Evolutionary conservation across 1,140 invertebrate genomes (phyloP), one percentile per base, ranked within the genome.

Genomic region (Lethrus apterus): DNA sequence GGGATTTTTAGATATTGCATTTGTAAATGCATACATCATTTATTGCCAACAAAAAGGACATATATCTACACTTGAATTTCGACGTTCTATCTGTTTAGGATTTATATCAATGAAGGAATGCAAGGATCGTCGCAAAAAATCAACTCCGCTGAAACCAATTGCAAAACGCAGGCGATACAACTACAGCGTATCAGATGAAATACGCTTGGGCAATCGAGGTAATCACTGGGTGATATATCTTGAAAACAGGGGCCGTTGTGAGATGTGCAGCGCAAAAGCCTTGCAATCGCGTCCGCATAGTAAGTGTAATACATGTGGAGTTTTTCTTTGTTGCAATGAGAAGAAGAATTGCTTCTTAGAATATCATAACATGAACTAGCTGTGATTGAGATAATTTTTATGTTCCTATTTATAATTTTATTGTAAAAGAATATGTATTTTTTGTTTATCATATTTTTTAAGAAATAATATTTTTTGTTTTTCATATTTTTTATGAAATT

Each of bases 321-420:
- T 63, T 44, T 64, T 63, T 59, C 56, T 62, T 33, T 62, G 60
- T 54, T 47, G 54, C 34, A 62, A 60, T 56, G 53, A 61, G 51
- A 62, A 60, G 54, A 65, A 63, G 59, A 60, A 64, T 56, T 60
- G 58, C 56, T 64, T 64, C 53, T 32, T 41, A 43, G 59, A 23
- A 13, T 38, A 38, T 11, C 35, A 38, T 21, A 20, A 23, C 7
- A 26, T 26, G 23, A 26, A 26, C 23, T 26, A n/a, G n/a, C n/a
- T 26, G 23, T 26, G 4, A 32, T 32, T 9, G 4, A 32, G 13
- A 13, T 32, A 32, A 4, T 32, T 32, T 9, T 13, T 5, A 26
- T 26, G 23, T 26, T 26, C 10, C 23, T 26, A 5, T 4, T 26
- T 26, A 4, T 10, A 5, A 26, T 10, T 26, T 26, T 26, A 26